Evolutionary conservation across 2,888 invertebrate genomes (phyloP).

Genomic region (Coleophora flavipennella): DNA sequence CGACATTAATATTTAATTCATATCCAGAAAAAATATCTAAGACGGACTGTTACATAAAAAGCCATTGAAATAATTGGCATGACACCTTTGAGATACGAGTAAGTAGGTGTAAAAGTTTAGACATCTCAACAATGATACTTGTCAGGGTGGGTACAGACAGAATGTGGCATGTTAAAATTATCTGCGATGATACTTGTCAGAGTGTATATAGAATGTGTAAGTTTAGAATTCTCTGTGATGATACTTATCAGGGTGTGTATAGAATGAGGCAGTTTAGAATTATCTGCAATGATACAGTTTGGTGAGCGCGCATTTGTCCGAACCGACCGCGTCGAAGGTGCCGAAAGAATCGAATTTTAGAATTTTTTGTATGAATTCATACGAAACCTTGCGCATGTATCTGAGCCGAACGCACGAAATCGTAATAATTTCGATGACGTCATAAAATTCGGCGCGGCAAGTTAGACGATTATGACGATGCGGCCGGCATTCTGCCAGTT

Average conservation of each 20-base stretch:
- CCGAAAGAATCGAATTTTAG: too few species aligned
- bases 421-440: too few species aligned
- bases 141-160: neutral
- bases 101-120: neutral
- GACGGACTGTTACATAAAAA: neutral
- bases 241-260: slow-evolving; percentile 95
- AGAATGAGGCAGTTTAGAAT: slow-evolving; percentile 75
- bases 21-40: neutral
- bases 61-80: neutral
- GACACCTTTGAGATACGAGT: too few species aligned
- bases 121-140: neutral
- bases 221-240: slow-evolving; percentile 95
- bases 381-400: too few species aligned
- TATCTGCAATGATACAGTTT: slow-evolving; percentile 97
- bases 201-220: slow-evolving; percentile 96
- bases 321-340: too few species aligned
- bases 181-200: slow-evolving; percentile 97
- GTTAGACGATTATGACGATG: too few species aligned
- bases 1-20: neutral
- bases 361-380: too few species aligned
- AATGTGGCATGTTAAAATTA: slow-evolving; percentile 80
- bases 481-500: too few species aligned
- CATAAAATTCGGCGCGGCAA: too few species aligned
- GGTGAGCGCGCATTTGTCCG: too few species aligned
- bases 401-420: too few species aligned